Evolutionary conservation across 2,113 vertebrate species (phyloP).

Genomic region (Polypterus bichir): DNA sequence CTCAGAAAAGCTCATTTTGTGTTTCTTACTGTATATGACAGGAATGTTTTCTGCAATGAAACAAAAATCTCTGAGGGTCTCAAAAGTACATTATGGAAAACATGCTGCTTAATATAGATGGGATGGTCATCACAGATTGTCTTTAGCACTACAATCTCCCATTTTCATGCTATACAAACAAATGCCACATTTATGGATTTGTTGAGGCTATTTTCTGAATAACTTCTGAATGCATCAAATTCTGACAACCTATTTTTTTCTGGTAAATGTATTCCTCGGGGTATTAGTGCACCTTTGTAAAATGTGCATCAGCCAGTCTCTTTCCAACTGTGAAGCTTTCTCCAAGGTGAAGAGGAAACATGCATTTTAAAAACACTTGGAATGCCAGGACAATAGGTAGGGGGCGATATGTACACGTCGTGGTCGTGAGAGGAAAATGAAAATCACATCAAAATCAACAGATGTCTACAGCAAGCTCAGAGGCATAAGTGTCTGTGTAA

Average conservation of each 20-base stretch:
- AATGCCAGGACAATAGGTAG: no score
- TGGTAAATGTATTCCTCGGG: constrained; percentile 51
- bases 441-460: no score
- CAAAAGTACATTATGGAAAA: no score
- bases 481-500: no score
- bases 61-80: no score
- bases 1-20: no score
- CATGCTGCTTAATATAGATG: no score
- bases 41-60: no score
- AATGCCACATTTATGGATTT: constrained; percentile 52
- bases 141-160: constrained; percentile 40
- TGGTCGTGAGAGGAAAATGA: no score
- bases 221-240: constrained; percentile 58
- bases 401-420: no score
- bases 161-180: constrained; percentile 14
- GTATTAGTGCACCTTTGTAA: constrained; percentile 43
- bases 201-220: constrained; percentile 49
- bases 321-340: constrained; percentile 34
- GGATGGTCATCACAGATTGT: constrained; percentile 16
- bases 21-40: no score
- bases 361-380: constrained; percentile 44
- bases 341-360: constrained; percentile 43
- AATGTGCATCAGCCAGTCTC: constrained; percentile 24
- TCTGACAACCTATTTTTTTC: constrained; percentile 53
- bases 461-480: no score